Base-by-base conservation (phyloP, 1,140 invertebrate species). In the Drosophila littoralis region DNA sequence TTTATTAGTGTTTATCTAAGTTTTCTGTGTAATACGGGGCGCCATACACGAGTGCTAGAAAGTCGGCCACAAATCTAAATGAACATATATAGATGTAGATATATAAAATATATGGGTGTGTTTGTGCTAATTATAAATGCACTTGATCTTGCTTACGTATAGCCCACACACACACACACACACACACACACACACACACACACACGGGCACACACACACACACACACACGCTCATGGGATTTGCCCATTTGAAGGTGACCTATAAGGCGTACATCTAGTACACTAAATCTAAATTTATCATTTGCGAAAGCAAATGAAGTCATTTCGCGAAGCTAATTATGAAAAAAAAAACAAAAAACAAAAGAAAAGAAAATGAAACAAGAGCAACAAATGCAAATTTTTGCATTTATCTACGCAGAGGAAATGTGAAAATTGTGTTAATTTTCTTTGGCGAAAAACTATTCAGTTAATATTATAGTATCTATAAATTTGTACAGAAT, bases 1-100 rank as follows among this genome's bases (percentile, higher is more conserved):
- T 77, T 77, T 64, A 88, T 77, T 69, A 58, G 52, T 89, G 83
- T 88, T 88, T 88, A 89, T 88, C 83, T 88, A 77, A 89, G 61
- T 63, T 58, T 33, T 59, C 68, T 68, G 75, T 74, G 79, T 79
- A 75, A 70, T 74, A 74, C 35, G 45, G 68, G 84, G 82, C 82
- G 82, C 82, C 82, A 77, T 54, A 79, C 64, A 73, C 52, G 38
- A 70, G 33, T 9, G 17, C 36, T 35, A n/a, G 33, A 48, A 48
- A 54, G n/a, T 40, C n/a, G 70, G 43, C 51, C 22, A 35, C 10
- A 35, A 35, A 22, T 17, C 17, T 48, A 48, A 35, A 60, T 15
- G n/a, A 6, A 46, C 8, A 12, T 33, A 52, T 72, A 42, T 43
- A 57, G 54, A 55, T 12, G 43, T 43, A 36, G 43, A 35, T 50